Evolutionary conservation across 2,113 vertebrate species (phyloP).

Genomic region (Chamaetylas fuelleborni): DNA sequence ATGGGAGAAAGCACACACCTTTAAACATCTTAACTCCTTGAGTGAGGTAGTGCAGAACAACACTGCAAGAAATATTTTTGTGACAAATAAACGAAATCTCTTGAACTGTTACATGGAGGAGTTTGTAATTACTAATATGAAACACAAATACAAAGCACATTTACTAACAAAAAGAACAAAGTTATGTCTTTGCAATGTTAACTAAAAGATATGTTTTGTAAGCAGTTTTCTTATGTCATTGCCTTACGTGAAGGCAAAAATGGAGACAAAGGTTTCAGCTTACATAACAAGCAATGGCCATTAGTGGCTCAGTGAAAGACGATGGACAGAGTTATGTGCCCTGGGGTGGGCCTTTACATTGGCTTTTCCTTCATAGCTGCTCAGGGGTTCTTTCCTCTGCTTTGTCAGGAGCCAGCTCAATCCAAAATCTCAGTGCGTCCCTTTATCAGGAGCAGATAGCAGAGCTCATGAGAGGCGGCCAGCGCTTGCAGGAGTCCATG

Average conservation of each 20-base stretch:
- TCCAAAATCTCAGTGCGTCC: not conserved
- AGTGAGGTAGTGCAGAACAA: not conserved
- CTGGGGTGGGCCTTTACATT: not conserved
- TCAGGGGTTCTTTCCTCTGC: not conserved
- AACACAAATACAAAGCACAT: not conserved
- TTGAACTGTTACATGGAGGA: not conserved
- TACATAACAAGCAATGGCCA: not conserved
- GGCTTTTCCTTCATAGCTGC: not conserved
- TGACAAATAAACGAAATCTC: not conserved
- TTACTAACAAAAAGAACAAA: not conserved
- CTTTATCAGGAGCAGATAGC: not conserved
- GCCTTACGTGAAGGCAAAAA: not conserved
- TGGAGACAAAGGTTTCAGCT: not conserved
- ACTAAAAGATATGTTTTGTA: not conserved
- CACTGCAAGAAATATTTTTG: not conserved
- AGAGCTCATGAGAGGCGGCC: not conserved
- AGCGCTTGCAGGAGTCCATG: not conserved
- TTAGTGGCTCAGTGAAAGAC: not conserved
- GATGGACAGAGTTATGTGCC: not conserved
- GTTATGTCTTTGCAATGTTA: not conserved
- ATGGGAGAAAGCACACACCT: not conserved
- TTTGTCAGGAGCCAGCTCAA: not conserved
- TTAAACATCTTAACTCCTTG: not conserved
- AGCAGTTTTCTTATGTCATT: not conserved
- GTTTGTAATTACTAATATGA: not conserved